Conservation (phyloP, 2,113 vertebrate genomes). For the Sylvilagus bachmani region DNA sequence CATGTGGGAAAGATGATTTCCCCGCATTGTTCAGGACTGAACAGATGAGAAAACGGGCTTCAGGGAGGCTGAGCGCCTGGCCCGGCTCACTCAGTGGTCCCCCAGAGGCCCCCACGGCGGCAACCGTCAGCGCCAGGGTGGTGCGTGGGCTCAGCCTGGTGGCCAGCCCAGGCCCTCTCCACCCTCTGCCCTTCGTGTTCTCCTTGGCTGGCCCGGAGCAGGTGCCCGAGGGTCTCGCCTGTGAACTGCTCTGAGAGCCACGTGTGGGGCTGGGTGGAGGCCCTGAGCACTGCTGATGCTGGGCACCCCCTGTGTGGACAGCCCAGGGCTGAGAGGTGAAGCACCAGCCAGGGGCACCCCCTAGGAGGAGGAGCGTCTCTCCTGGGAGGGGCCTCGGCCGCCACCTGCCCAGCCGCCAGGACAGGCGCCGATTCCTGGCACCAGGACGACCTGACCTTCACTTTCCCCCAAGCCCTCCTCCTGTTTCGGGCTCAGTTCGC, state of each 20-base stretch:
- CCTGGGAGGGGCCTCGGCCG: not conserved
- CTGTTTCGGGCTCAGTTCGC: not conserved
- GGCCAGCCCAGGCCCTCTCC: not conserved
- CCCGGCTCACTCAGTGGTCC: not conserved
- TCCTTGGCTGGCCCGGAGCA: not conserved
- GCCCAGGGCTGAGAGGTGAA: not conserved
- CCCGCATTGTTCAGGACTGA: not conserved
- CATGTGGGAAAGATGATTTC: not conserved
- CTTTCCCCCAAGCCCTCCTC: not conserved
- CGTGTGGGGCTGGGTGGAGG: fast-evolving
- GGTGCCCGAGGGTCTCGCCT: not conserved
- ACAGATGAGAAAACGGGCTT: not conserved
- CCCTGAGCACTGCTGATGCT: fast-evolving
- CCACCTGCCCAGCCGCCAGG: not conserved
- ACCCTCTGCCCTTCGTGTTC: not conserved
- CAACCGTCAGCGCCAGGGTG: not conserved
- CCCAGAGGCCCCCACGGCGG: not conserved
- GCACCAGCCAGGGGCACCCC: not conserved
- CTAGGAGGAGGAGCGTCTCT: not conserved
- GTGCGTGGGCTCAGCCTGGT: not conserved
- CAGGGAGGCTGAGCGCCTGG: not conserved
- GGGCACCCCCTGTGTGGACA: fast-evolving
- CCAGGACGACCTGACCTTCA: fast-evolving
- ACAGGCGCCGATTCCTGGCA: fast-evolving
- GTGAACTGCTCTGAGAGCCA: not conserved